phyloP scores from a whole-genome alignment of 2,113 vertebrate genomes.

The Paradisaea rubra region DNA sequence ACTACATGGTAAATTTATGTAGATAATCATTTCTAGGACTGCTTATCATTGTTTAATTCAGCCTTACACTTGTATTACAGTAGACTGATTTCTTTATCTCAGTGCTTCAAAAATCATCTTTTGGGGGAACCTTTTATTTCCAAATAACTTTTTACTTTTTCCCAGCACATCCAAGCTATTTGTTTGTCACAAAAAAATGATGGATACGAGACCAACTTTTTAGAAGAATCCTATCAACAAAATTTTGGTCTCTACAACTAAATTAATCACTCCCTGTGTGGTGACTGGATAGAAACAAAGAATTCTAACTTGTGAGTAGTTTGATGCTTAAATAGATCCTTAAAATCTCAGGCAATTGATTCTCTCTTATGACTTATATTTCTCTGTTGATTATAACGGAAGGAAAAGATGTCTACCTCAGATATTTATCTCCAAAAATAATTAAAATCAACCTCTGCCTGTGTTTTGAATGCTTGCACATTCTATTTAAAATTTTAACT shows the following conservation, averaged over 20 bases:
- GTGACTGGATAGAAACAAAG: background rate
- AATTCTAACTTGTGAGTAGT: background rate
- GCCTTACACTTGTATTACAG: background rate
- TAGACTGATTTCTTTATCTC: background rate
- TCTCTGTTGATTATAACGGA: background rate
- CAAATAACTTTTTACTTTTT: background rate
- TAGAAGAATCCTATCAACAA: background rate
- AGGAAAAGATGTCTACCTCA: background rate
- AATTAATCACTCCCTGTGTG: background rate
- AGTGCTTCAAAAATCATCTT: background rate
- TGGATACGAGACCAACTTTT: background rate
- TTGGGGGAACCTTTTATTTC: background rate
- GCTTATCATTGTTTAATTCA: background rate
- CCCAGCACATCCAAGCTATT: background rate
- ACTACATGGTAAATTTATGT: fast-evolving
- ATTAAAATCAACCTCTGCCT: background rate
- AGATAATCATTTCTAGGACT: background rate
- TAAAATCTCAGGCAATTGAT: background rate
- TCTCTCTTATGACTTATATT: background rate
- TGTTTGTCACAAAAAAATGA: background rate
- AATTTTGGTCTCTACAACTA: background rate
- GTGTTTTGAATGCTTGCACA: background rate
- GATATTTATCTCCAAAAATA: background rate
- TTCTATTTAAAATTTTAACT: background rate
- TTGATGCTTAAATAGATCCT: background rate